Base-by-base conservation (phyloP, 2,888 invertebrate species). In the Carcina quercana region DNA sequence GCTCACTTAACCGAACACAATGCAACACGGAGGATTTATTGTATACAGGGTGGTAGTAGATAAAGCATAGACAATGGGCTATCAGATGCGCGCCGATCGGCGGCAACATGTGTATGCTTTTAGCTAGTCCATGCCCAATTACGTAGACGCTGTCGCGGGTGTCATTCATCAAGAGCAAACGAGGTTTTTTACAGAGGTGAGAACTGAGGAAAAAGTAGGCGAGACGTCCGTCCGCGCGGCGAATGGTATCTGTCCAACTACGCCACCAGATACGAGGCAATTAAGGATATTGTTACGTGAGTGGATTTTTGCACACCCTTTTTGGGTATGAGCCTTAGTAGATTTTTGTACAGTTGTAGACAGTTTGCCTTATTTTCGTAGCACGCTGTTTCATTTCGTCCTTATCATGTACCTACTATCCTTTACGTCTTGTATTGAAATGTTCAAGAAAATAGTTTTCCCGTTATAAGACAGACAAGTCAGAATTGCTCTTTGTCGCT, bases 61-160 rank as follows among this genome's bases (percentile, higher is more conserved):
- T 78, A 76, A 73, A 65, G 63, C 59, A 56, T 65, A 76, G 79
- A 80, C 82, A 82, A 80, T 78, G 62, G 73, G 50, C 65, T 68
- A 73, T 71, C 72, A 59, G 70, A 72, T 70, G 60, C 40, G 24
- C 21, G 21, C 58, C 59, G 24, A 61, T 64, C 66, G 59, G 45
- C 43, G 39, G 48, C 49, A 52, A 79, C 82, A 80, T 61, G 80
- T 79, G 79, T 80, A 75, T 79, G 82, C 82, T 80, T 75, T 80
- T 76, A 80, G 70, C 64, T 47, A 70, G 67, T 74, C 71, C 73
- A 74, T 75, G 74, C 70, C 76, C 76, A 79, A 80, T 83, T 80
- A 80, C 71, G 64, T 59, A 57, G 54, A 53, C 47, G 57, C 60
- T 58, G 68, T 58, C 64, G 57, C 45, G 43, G 41, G 47, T 42